A percentile compares a stretch with the other conserved stretches of the same genome.
These are phyloP conservation scores for Branchellion lobata DNA, from an alignment of 2,888 invertebrate genomes.

Conservation along the genomic window DNA sequence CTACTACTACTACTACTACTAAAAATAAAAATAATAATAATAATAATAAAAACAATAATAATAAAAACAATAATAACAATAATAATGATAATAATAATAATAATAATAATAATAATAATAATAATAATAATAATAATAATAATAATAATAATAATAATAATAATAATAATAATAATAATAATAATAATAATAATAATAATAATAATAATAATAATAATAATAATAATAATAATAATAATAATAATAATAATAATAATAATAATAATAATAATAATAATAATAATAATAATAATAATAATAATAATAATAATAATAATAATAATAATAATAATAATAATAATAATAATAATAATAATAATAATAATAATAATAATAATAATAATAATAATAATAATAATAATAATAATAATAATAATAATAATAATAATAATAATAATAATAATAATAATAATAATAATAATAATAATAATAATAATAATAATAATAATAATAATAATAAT, in stretches of 20 bases:
- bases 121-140: not conserved
- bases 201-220: not conserved
- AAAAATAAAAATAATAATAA: not conserved
- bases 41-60: not conserved
- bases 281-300: not conserved
- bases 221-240: not conserved
- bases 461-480: not conserved
- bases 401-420: not conserved
- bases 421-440: not conserved
- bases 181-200: not conserved
- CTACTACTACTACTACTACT: constrained; percentile 35
- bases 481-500: not conserved
- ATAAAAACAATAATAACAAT: not conserved
- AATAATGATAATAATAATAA: not conserved
- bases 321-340: not conserved
- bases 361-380: not conserved
- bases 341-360: not conserved
- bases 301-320: not conserved
- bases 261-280: not conserved
- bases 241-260: not conserved
- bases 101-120: not conserved
- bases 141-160: not conserved
- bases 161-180: not conserved
- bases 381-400: not conserved
- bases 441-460: not conserved